A percentile compares a stretch with the other conserved stretches of the same genome.
Conservation (phyloP, 64 coral and sea anemone species). For the Dendrophyllia cribrosa region DNA sequence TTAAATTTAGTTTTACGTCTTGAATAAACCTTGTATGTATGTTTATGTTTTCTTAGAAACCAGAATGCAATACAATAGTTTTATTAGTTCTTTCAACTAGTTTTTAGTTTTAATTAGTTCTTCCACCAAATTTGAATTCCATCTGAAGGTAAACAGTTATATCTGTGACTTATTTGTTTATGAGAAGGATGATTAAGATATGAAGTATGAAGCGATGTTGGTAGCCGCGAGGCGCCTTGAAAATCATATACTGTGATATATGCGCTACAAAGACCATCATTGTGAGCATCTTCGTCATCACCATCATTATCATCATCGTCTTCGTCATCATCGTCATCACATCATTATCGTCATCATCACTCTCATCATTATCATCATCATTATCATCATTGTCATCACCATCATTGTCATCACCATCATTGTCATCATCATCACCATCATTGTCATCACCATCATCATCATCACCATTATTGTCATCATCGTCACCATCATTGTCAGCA, state of each 20-base stretch:
- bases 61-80: no score
- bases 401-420: neutral
- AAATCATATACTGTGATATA: neutral
- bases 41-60: no score
- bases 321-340: neutral
- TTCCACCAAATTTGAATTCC: no score
- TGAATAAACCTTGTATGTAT: no score
- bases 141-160: no score
- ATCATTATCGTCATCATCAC: neutral
- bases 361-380: neutral
- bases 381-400: neutral
- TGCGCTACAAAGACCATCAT: neutral
- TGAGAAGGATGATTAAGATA: no score
- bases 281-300: neutral
- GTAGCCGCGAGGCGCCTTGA: no score
- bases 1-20: no score
- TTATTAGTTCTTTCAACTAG: no score
- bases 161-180: no score
- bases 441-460: neutral
- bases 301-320: neutral
- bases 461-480: neutral
- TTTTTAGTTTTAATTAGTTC: no score
- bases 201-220: no score
- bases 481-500: neutral
- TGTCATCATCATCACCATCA: neutral